phyloP scores from a whole-genome alignment of 2,113 vertebrate genomes.

The Pitta sordida region DNA sequence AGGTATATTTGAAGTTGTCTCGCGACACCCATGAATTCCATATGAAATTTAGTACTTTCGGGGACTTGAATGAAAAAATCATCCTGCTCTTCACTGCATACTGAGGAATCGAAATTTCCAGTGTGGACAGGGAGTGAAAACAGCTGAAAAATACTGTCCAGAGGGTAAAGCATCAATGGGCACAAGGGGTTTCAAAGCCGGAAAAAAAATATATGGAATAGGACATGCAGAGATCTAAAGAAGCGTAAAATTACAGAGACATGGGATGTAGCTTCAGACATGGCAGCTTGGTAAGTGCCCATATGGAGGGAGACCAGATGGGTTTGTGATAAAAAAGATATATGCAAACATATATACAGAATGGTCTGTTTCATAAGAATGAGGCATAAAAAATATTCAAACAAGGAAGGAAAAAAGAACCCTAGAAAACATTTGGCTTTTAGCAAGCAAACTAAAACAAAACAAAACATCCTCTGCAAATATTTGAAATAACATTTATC shows the following conservation, averaged over 20 bases:
- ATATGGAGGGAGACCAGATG: neutral
- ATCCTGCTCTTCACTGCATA: neutral
- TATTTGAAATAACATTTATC: neutral
- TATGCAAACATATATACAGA: neutral
- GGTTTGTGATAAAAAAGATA: neutral
- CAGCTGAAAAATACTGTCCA: neutral
- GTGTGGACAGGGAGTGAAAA: neutral
- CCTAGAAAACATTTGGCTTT: neutral
- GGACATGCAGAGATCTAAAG: neutral
- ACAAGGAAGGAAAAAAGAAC: no score
- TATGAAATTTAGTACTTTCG: neutral
- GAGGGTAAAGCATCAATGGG: neutral
- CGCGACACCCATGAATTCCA: neutral
- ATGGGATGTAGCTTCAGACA: neutral
- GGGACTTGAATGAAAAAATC: neutral
- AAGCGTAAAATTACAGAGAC: neutral
- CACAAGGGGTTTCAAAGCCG: neutral
- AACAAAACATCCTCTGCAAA: neutral
- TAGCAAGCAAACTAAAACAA: neutral
- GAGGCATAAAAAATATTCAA: neutral
- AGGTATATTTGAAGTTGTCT: neutral
- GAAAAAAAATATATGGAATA: neutral
- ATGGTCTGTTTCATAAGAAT: neutral
- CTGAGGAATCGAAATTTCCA: neutral
- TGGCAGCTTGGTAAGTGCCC: neutral